Conservation (phyloP, 2,888 invertebrate species). For the Gymnosoma rotundatum region DNA sequence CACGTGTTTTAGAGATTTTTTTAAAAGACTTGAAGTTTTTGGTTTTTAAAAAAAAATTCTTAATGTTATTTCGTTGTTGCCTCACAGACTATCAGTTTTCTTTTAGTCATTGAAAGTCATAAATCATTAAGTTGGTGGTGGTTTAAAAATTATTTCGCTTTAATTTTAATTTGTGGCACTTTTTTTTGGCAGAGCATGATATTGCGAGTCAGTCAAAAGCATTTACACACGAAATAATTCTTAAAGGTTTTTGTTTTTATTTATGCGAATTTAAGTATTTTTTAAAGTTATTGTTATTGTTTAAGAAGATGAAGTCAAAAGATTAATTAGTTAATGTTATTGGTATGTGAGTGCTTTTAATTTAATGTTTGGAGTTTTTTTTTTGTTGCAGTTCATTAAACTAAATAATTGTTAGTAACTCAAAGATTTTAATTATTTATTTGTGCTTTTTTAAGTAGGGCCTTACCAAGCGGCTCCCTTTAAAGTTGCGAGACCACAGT, state of each 20-base stretch:
- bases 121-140: constrained; percentile 56
- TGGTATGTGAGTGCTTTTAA: not conserved
- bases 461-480: constrained; percentile 25
- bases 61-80: constrained; percentile 37
- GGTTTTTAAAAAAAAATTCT: no score
- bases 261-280: not conserved
- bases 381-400: constrained; percentile 1
- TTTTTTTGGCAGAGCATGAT: constrained; percentile 18
- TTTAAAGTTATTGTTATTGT: constrained; percentile 15
- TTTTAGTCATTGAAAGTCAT: constrained; percentile 52
- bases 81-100: constrained; percentile 8
- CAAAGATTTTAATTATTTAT: not conserved
- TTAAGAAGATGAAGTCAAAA: constrained; percentile 35
- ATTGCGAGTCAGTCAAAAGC: not conserved
- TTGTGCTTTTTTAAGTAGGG: not conserved
- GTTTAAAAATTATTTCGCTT: constrained; percentile 49
- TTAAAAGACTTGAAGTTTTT: not conserved
- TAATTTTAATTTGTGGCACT: constrained; percentile 51
- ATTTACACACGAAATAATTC: not conserved
- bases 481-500: constrained; percentile 26
- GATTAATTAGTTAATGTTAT: constrained; percentile 54
- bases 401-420: constrained; percentile 23
- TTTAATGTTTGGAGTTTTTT: not conserved
- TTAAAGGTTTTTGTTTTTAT: not conserved
- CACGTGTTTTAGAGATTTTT: not conserved